Conservation (phyloP, 1,140 invertebrate genomes). For the Formica exsecta region DNA sequence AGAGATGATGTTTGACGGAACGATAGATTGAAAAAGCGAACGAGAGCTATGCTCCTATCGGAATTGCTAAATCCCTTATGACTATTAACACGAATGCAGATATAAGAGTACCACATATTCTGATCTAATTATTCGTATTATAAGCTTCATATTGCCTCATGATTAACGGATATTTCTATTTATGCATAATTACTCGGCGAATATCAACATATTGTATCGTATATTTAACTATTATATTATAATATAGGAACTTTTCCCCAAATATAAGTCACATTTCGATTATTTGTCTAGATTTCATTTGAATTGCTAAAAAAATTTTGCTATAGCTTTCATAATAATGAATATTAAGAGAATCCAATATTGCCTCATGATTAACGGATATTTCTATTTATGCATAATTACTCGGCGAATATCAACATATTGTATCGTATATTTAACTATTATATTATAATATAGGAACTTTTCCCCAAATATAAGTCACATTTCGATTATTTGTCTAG, state of each 20-base stretch:
- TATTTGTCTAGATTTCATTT: no score
- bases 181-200: constrained; percentile 39
- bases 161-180: constrained; percentile 52
- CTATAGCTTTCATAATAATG: no score
- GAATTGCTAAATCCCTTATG: constrained; percentile 49
- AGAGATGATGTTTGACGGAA: constrained; percentile 54
- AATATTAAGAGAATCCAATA: background rate
- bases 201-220: constrained; percentile 41
- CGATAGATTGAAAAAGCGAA: constrained; percentile 69
- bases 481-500: constrained; percentile 11
- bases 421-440: constrained; percentile 30
- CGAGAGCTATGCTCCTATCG: constrained; percentile 11
- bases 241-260: background rate
- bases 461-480: background rate
- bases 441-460: constrained; percentile 23
- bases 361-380: constrained; percentile 38
- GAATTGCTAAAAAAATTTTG: no score
- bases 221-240: constrained; percentile 32
- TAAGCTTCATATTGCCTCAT: constrained; percentile 42
- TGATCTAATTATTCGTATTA: constrained; percentile 57
- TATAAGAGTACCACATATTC: constrained; percentile 57
- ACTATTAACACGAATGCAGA: constrained; percentile 52
- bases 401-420: constrained; percentile 35
- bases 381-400: constrained; percentile 57
- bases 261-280: background rate